Base-by-base conservation (phyloP, 2,888 invertebrate genomes). In the Drosophila robusta region DNA sequence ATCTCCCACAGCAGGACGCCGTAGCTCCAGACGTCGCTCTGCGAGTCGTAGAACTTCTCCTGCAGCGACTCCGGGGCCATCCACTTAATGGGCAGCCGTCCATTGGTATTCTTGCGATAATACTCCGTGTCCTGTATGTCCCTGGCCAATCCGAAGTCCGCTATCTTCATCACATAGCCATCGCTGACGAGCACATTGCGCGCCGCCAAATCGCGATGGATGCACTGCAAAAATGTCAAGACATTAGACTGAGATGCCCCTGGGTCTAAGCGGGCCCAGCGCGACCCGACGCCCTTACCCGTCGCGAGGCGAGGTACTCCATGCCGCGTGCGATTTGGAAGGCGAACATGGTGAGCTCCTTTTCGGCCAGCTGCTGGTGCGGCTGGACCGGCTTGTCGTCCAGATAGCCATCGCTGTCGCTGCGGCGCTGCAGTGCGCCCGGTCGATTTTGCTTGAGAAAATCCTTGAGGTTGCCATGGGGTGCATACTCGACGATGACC, bases 1-100 rank as follows among this genome's bases (percentile, higher is more conserved):
- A 99, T 99, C 93, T 99, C 99, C 99, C 99, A 99, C 57, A 99
- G 93, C 26, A 99, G 93, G 65, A 99, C 97, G 29, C 99, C 99
- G 92, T 97, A 99, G 0, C 98, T 98, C 99, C 99, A 99, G 45
- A 97, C 97, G 91, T 97, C 97, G 78, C 97, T 96, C 93, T 97
- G 96, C 22, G 96, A 96, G 41, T 97, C 99, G 93, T 99, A 99
- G 42, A 98, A 95, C 88, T 98, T 95, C 90, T 98, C 97, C 92
- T 98, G 98, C 24, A 99, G 93, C 0, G 99, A 98, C 92, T 99
- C 99, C 0, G 99, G 98, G 0, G 99, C 98, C 99, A 99, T 99
- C 99, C 99, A 99, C 93, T 99, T 99, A 36, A 99, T 98, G 1
- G 99, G 99, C 75, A 99, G 93, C 44, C 98, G 93, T 24, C 99